Evolutionary conservation across 2,113 vertebrate genomes (phyloP).

Genomic region (Gobius niger): DNA sequence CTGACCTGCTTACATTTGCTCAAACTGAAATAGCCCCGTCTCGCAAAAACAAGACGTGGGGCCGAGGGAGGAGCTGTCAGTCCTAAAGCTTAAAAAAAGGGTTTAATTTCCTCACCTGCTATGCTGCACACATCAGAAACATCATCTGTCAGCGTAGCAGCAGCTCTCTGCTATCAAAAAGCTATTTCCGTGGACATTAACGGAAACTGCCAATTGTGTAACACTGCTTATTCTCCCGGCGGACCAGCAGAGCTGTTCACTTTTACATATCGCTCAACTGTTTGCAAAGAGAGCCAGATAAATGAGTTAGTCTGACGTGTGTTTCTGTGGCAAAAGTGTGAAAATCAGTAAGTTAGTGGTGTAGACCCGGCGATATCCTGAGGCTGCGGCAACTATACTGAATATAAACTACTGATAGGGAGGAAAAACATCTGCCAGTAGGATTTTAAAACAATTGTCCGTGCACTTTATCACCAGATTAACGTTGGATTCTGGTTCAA

Average conservation of each 20-base stretch:
- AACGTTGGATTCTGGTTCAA: neutral
- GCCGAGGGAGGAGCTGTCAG: constrained; percentile 14
- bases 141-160: constrained; percentile 18
- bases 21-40: neutral
- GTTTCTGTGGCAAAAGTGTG: neutral
- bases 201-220: constrained; percentile 19
- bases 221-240: neutral
- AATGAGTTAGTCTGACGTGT: neutral
- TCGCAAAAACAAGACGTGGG: constrained; percentile 1
- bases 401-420: neutral
- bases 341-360: neutral
- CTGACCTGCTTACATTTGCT: neutral
- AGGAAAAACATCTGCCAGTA: neutral
- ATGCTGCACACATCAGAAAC: constrained; percentile 16
- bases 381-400: neutral
- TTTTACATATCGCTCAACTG: constrained; percentile 2
- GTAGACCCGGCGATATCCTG: neutral
- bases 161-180: constrained; percentile 21
- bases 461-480: neutral
- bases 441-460: neutral
- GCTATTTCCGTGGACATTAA: constrained; percentile 14
- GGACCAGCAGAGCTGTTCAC: neutral
- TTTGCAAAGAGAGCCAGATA: constrained; percentile 5
- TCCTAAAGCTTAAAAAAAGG: neutral
- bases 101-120: constrained; percentile 17